Evolutionary conservation across 2,888 invertebrate genomes (phyloP), one percentile per base, ranked within the genome.

Genomic region (Nemotelus pantherinus): DNA sequence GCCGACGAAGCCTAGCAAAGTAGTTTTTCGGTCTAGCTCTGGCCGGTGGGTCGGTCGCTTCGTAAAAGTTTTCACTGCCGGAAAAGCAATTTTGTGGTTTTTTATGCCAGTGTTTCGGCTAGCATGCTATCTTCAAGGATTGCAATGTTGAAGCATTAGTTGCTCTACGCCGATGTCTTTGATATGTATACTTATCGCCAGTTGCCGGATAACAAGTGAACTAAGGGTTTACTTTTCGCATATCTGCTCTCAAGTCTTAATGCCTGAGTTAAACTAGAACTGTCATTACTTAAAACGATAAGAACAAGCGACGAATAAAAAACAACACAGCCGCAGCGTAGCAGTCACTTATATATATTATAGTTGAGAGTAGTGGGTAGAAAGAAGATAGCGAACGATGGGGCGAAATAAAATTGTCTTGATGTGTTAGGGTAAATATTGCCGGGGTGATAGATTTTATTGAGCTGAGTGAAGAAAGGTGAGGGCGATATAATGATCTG

Each of bases 271-370:
- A 70, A 70, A 70, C 70, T 70, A 55, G 55, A 70, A 70, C 55
- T 70, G 70, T 55, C 70, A 70, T 70, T 55, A 70, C 55, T 70
- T 70, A 70, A 70, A 70, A 70, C 53, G 70, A 70, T 70, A 70
- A 70, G 70, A 70, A 55, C 70, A 70, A 70, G 70, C 55, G 50
- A 10, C 70, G 70, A 43, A 53, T 70, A 47, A 55, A 70, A 70
- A 70, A 53, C 6, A 0, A 39, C 60, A 60, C 43, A 53, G 39
- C 50, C 67, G 3, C 65, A 47, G 25, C 25, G 25, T 25, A 25
- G 25, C 25, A 25, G 25, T 25, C 25, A 65, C 65, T 47, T 44
- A 47, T n/a, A 65, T 63, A 41, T 63, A 63, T 63, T 9, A 25
- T 25, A 25, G 25, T 25, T 0, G 25, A 25, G 25, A 25, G 25